Evolutionary conservation across 2,888 invertebrate species (phyloP).

Genomic region (Spisula solida): DNA sequence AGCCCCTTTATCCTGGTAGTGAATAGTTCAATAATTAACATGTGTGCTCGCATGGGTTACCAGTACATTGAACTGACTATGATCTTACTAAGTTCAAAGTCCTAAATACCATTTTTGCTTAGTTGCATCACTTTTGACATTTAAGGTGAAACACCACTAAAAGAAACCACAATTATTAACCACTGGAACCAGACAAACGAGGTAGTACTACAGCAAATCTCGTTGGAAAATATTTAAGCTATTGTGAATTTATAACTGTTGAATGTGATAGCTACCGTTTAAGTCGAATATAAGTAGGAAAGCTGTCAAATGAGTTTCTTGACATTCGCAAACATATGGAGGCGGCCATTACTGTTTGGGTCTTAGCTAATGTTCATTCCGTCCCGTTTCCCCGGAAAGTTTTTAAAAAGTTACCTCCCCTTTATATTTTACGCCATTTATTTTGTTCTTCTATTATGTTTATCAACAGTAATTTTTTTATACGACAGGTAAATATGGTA

Average conservation of each 20-base stretch:
- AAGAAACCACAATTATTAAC: too few relatives aligned
- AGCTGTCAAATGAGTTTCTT: slow-evolving; percentile 12
- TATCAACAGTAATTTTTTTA: too few relatives aligned
- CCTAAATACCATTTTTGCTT: not conserved
- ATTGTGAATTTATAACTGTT: not conserved
- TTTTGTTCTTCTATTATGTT: too few relatives aligned
- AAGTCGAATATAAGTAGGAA: not conserved
- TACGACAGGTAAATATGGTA: too few relatives aligned
- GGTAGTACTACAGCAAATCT: not conserved
- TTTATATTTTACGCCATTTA: too few relatives aligned
- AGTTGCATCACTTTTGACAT: not conserved
- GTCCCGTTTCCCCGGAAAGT: not conserved
- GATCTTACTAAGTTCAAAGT: not conserved
- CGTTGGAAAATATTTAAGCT: not conserved
- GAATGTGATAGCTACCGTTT: slow-evolving; percentile 1
- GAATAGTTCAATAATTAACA: not conserved
- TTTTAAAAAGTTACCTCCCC: too few relatives aligned
- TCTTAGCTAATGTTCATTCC: not conserved
- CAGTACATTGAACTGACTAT: not conserved
- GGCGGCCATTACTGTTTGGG: slow-evolving; percentile 29
- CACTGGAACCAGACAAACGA: not conserved
- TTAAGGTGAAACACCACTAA: not conserved
- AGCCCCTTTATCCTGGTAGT: not conserved
- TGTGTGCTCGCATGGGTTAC: not conserved
- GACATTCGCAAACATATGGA: slow-evolving; percentile 25